Conservation (phyloP, 2,888 invertebrate genomes). For the Lasioglossum vierecki region DNA sequence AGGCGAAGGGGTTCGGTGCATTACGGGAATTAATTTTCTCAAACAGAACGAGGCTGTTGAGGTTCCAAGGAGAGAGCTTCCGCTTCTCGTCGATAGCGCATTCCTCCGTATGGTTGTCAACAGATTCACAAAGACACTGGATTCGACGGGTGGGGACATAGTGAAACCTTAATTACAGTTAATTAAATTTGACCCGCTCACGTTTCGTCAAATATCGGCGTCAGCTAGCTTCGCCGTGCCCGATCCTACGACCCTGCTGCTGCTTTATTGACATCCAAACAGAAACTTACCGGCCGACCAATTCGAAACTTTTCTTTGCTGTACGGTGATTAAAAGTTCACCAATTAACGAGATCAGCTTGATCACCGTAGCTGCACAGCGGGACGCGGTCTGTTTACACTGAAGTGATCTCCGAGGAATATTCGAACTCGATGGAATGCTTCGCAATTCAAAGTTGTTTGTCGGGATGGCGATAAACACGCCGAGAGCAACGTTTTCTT, state of each 20-base stretch:
- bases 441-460: neutral
- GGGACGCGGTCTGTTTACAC: neutral
- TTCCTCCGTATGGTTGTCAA: neutral
- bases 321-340: neutral
- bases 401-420: neutral
- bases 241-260: constrained; percentile 18
- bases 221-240: constrained; percentile 33
- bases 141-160: constrained; percentile 17
- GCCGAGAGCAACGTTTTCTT: neutral
- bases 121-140: constrained; percentile 15
- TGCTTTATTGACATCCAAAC: constrained; percentile 43
- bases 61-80: neutral
- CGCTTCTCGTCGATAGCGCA: neutral
- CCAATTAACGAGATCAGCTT: neutral
- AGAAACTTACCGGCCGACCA: constrained; percentile 46
- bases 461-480: neutral
- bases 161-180: constrained; percentile 57
- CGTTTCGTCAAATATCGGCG: constrained; percentile 57
- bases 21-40: constrained; percentile 29
- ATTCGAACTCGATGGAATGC: neutral
- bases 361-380: neutral
- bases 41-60: neutral
- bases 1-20: neutral
- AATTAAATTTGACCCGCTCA: constrained; percentile 58
- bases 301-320: constrained; percentile 41